These are phyloP conservation scores for Meriones unguiculatus DNA, from an alignment of 2,113 vertebrate species.

Conservation along the genomic window DNA sequence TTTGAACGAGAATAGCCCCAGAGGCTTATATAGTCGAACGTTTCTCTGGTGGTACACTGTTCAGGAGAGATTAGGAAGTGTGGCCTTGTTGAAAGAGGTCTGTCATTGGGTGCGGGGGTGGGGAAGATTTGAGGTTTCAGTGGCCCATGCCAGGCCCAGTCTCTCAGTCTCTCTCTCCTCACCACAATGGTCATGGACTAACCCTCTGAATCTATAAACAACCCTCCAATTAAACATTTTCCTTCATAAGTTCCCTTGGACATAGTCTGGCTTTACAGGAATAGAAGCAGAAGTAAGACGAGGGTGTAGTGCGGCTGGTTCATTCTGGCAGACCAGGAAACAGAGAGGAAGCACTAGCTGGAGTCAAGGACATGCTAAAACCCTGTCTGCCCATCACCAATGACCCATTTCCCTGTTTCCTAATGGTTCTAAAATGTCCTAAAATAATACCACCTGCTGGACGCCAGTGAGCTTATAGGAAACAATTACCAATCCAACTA, in stretches of 20 bases:
- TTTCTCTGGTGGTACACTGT: background rate
- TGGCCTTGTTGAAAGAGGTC: background rate
- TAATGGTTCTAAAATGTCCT: background rate
- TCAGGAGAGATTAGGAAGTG: background rate
- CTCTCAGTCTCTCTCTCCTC: background rate
- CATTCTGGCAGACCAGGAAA: background rate
- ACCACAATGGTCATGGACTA: background rate
- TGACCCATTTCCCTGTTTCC: background rate
- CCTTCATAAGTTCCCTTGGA: background rate
- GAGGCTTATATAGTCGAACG: no score
- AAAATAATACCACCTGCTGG: background rate
- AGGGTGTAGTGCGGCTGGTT: background rate
- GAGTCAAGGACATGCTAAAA: background rate
- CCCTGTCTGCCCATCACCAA: background rate
- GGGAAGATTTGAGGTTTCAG: background rate
- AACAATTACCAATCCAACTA: background rate
- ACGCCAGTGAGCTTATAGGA: background rate
- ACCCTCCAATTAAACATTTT: background rate
- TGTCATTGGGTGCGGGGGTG: background rate
- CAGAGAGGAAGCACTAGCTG: background rate
- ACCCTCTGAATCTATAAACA: background rate
- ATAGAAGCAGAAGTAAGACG: background rate
- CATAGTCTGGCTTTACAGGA: background rate
- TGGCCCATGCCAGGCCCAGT: no score
- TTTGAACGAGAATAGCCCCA: background rate